Base-by-base conservation (phyloP, 2,888 invertebrate genomes). In the Bombylius discolor region DNA sequence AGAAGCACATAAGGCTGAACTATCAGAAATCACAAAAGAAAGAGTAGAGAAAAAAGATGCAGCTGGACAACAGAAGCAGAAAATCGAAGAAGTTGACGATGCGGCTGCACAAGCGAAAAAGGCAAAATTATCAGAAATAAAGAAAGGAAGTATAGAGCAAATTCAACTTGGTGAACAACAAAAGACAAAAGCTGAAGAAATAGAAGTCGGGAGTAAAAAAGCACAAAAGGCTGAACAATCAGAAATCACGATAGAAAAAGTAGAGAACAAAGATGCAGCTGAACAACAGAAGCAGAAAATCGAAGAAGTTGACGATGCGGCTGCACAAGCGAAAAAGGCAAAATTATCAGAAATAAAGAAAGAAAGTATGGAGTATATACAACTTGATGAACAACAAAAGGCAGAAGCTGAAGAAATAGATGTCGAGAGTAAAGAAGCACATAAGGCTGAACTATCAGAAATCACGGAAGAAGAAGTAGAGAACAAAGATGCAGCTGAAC, bases 111-210 rank as follows among this genome's bases (percentile, higher is more conserved):
- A 55, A 49, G 39, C n/a, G 1, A 23, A 23, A 23, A 23, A 23
- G 23, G 23, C 23, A 42, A 56, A 61, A 45, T 46, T 33, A 7
- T 51, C 55, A 2, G 52, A 60, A 47, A 48, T 52, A 9, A 54
- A 56, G 5, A 8, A 46, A 33, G 57, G 60, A 57, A 58, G 48
- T 49, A 23, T 55, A 23, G 47, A 46, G 12, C 36, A 11, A 32
- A 34, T 51, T 51, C 13, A 12, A 42, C 23, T 5, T 33, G 31
- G 13, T 14, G 31, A n/a, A 7, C 13, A 1, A 32, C 34, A 47
- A 14, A 49, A 45, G 33, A n/a, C 47, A n/a, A 59, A 64, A 54
- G 33, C 50, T n/a, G 47, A 59, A 49, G 55, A 62, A 49, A 42
- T 45, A 6, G 50, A 58, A 1, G 55, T 56, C 52, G 46, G n/a